Conservation (phyloP, 2,888 invertebrate species). For the Myopa tessellatipennis region DNA sequence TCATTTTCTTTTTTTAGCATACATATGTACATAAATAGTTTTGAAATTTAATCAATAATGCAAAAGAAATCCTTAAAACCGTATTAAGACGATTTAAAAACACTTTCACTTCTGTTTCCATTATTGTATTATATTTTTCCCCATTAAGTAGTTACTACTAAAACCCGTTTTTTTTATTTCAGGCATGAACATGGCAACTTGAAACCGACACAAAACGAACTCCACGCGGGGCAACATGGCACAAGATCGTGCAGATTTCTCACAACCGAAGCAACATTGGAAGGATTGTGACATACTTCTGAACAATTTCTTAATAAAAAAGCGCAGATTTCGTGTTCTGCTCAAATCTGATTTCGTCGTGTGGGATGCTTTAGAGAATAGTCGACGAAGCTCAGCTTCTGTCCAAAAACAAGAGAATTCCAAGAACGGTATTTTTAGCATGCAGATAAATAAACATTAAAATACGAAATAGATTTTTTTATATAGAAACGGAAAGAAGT, state of each 20-base stretch:
- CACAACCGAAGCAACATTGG: slow-evolving; percentile 24
- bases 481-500: slow-evolving; percentile 48
- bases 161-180: neutral
- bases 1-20: no score
- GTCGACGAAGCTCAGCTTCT: neutral
- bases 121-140: no score
- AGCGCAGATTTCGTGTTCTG: slow-evolving; percentile 74
- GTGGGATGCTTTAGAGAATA: slow-evolving; percentile 71
- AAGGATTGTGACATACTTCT: slow-evolving; percentile 61
- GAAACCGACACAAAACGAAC: neutral
- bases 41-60: no score
- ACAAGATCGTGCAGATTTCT: slow-evolving; percentile 47
- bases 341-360: slow-evolving; percentile 74
- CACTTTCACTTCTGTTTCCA: no score
- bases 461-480: neutral
- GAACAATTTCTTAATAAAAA: slow-evolving; percentile 73
- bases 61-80: no score
- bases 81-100: no score
- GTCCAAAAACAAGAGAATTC: slow-evolving; percentile 66
- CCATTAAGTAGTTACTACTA: no score
- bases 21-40: no score
- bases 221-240: slow-evolving; percentile 50
- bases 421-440: slow-evolving; percentile 61
- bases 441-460: neutral
- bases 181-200: slow-evolving; percentile 23